Conservation (phyloP, 2,888 invertebrate species). For the Lampropteryx suffumata region DNA sequence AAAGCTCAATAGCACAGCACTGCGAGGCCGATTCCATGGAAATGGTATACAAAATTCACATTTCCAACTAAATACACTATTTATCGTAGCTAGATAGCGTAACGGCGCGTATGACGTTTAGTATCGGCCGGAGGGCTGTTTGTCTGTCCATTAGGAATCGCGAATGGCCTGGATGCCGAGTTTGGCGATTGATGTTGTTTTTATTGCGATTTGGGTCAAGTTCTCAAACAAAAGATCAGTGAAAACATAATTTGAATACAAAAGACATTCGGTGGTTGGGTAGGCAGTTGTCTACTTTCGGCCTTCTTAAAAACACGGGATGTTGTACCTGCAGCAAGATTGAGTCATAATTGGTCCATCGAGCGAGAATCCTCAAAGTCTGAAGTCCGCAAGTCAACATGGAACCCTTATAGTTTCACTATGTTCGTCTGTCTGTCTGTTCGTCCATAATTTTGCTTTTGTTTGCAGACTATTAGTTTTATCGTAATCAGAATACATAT, state of each 20-base stretch:
- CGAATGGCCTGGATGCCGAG: constrained; percentile 1
- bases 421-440: no score
- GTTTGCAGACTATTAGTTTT: no score
- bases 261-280: neutral
- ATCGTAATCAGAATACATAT: no score
- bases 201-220: constrained; percentile 5
- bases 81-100: constrained; percentile 32
- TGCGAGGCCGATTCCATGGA: constrained; percentile 20
- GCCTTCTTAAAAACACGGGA: no score
- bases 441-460: no score
- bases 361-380: no score
- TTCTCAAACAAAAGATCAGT: neutral
- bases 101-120: constrained; percentile 34
- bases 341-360: no score
- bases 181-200: constrained; percentile 3
- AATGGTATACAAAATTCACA: constrained; percentile 28
- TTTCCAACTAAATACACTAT: constrained; percentile 32
- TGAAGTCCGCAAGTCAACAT: no score
- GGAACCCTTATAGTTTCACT: no score
- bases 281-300: no score
- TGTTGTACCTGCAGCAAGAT: no score
- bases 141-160: constrained; percentile 27
- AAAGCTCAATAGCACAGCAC: neutral
- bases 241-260: neutral
- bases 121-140: constrained; percentile 34